phyloP scores from a whole-genome alignment of 2,113 vertebrate genomes.

The Oceanites oceanicus region DNA sequence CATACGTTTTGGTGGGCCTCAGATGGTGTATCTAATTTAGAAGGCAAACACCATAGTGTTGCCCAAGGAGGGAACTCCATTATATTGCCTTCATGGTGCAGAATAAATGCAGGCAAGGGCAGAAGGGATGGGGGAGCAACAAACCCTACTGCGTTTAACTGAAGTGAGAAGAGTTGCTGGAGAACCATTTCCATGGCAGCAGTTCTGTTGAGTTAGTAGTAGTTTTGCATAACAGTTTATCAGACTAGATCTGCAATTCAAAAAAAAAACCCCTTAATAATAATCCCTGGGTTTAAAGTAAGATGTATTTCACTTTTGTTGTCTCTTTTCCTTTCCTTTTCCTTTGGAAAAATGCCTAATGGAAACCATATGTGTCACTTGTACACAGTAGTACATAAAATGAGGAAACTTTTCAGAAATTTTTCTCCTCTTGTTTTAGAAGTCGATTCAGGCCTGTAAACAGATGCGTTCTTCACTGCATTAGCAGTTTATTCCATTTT shows the following conservation, averaged over 20 bases:
- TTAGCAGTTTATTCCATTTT: conserved; percentile 12
- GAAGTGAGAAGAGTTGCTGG: background rate
- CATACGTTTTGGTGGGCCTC: background rate
- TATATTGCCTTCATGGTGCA: background rate
- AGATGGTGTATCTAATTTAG: background rate
- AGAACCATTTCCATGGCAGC: conserved; percentile 17
- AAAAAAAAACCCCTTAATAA: background rate
- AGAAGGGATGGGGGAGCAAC: background rate
- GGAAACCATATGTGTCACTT: background rate
- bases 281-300: background rate
- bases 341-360: background rate
- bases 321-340: background rate
- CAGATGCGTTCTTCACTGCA: background rate
- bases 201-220: background rate
- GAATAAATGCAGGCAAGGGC: background rate
- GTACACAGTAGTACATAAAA: background rate
- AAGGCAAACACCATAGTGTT: background rate
- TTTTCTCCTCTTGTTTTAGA: background rate
- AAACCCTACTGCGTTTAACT: background rate
- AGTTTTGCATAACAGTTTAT: background rate
- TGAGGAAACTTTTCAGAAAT: background rate
- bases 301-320: background rate
- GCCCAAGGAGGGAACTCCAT: background rate
- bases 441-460: background rate
- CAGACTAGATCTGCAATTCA: background rate